Evolutionary conservation across 2,797 vertebrate species (phyloP).

Genomic region (Neoniphon sammara): DNA sequence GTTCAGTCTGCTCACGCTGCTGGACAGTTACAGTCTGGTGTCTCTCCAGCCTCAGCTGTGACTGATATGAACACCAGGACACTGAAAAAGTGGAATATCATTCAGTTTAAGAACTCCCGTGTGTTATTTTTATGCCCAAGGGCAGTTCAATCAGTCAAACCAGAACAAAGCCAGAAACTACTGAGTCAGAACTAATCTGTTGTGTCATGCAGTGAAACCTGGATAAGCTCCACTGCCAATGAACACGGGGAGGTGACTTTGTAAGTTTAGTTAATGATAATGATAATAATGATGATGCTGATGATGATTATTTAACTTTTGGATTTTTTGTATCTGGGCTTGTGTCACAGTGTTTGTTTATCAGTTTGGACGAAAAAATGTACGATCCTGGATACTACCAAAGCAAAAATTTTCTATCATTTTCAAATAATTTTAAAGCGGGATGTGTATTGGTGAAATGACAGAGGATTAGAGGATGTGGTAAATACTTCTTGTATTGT

Average conservation of each 20-base stretch:
- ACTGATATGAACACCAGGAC: constrained; percentile 2
- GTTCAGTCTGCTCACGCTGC: too few species aligned
- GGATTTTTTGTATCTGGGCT: background rate
- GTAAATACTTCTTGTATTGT: too few species aligned
- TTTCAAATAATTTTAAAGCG: too few species aligned
- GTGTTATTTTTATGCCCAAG: background rate
- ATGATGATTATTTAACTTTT: too few species aligned
- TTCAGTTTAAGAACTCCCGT: background rate
- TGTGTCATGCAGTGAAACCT: background rate
- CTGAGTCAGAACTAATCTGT: background rate
- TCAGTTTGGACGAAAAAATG: background rate
- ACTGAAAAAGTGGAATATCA: background rate
- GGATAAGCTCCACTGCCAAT: background rate
- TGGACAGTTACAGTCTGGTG: background rate
- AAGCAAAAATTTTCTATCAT: too few species aligned
- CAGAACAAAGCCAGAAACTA: background rate
- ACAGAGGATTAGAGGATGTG: too few species aligned
- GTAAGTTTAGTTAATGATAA: background rate
- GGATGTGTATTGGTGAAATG: too few species aligned
- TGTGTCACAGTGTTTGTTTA: background rate
- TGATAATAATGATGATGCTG: too few species aligned
- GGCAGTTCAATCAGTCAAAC: background rate
- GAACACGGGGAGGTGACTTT: background rate
- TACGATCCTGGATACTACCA: too few species aligned
- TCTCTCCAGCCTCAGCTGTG: background rate